Evolutionary conservation across 2,888 invertebrate genomes (phyloP).

Genomic region (Lepidocyrtoides sp.): DNA sequence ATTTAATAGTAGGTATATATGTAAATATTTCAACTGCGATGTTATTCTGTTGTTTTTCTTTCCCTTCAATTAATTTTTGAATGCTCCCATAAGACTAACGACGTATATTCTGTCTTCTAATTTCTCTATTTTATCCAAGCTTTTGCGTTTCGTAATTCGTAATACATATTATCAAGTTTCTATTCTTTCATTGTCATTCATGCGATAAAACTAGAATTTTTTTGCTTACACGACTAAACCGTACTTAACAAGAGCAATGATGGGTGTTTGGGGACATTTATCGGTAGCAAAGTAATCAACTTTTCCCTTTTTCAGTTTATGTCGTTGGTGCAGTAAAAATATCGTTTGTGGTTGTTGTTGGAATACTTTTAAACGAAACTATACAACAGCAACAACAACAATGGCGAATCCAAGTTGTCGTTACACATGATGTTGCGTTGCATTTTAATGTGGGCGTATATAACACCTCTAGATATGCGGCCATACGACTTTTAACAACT

Average conservation of each 20-base stretch:
- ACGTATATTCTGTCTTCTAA: neutral
- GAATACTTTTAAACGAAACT: neutral
- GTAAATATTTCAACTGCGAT: too few relatives aligned
- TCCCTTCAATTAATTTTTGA: slow-evolving; percentile 64
- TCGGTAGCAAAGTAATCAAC: slow-evolving; percentile 73
- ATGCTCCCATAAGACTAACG: slow-evolving; percentile 45
- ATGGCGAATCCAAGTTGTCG: too few relatives aligned
- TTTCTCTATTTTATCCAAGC: neutral
- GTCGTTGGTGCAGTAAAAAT: slow-evolving; percentile 20
- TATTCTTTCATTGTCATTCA: slow-evolving; percentile 53
- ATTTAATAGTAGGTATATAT: too few relatives aligned
- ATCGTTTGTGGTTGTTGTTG: slow-evolving; percentile 42
- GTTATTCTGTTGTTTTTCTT: neutral
- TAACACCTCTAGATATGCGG: too few relatives aligned
- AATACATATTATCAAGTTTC: slow-evolving; percentile 13
- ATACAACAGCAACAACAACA: too few relatives aligned
- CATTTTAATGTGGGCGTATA: too few relatives aligned
- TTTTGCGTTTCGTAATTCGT: neutral
- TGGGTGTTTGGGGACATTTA: slow-evolving; percentile 73
- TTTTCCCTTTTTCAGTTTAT: slow-evolving; percentile 40
- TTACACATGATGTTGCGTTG: too few relatives aligned
- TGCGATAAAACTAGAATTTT: slow-evolving; percentile 64
- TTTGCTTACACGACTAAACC: slow-evolving; percentile 20
- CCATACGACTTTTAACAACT: neutral
- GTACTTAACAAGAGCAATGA: slow-evolving; percentile 21